These are phyloP conservation scores for Istiophorus platypterus DNA, from an alignment of 2,113 vertebrate genomes.

Conservation along the genomic window DNA sequence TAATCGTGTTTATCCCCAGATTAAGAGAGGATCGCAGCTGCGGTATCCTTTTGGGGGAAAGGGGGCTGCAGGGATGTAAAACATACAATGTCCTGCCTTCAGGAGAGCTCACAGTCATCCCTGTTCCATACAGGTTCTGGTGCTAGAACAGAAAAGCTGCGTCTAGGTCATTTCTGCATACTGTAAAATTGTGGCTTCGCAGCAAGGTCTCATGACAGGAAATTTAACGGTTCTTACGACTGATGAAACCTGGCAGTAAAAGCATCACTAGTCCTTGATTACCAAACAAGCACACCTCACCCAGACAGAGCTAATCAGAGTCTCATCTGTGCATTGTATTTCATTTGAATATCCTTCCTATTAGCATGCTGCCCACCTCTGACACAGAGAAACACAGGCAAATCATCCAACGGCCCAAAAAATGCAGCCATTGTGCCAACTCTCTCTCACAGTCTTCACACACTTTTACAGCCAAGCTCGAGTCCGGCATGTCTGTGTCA, in stretches of 20 bases:
- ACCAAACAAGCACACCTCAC: conserved; percentile 13
- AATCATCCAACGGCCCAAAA: conserved; percentile 22
- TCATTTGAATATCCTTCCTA: conserved; percentile 30
- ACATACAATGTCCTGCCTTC: conserved; percentile 78
- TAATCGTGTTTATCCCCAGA: conserved; percentile 93
- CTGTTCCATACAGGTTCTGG: conserved; percentile 21
- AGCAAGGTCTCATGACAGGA: neutral
- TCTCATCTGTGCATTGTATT: neutral
- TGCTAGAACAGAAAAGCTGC: neutral
- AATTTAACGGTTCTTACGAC: neutral
- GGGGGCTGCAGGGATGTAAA: conserved; percentile 65
- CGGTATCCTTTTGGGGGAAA: conserved; percentile 83
- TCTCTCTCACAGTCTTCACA: neutral
- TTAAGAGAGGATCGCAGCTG: conserved; percentile 93
- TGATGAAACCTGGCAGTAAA: neutral
- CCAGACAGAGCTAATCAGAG: neutral
- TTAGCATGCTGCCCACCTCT: conserved; percentile 57
- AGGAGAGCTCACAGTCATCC: conserved; percentile 71
- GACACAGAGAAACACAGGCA: conserved; percentile 53
- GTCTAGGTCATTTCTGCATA: neutral
- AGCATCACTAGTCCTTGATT: neutral
- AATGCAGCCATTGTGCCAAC: neutral
- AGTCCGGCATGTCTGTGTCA: neutral
- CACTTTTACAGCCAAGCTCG: neutral
- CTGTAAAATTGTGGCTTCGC: neutral